Evolutionary conservation across 2,797 vertebrate genomes (phyloP).

Genomic region (Monodelphis domestica): DNA sequence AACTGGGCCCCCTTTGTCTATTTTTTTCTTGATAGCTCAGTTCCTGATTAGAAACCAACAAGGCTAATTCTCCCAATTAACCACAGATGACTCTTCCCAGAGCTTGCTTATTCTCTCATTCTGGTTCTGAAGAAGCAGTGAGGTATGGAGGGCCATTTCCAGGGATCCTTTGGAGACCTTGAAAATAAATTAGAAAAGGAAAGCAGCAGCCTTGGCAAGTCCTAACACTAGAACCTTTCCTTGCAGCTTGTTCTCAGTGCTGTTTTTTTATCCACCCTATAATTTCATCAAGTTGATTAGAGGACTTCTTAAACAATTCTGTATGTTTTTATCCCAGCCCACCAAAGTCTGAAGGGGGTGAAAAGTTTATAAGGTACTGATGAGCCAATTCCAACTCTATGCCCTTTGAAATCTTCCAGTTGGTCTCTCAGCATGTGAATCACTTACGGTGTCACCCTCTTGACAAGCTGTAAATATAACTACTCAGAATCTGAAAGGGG

Average conservation of each 20-base stretch:
- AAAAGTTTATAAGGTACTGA: not conserved
- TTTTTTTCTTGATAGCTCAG: not conserved
- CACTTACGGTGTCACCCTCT: not conserved
- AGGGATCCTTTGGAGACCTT: not conserved
- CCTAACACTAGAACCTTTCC: not conserved
- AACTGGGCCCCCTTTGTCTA: not conserved
- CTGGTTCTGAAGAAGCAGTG: not conserved
- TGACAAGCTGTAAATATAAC: not conserved
- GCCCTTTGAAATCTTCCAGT: not conserved
- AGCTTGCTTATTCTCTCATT: not conserved
- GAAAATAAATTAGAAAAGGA: not conserved
- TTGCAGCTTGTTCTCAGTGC: not conserved
- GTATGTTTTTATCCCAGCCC: not conserved
- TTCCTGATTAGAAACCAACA: not conserved
- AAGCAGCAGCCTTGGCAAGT: not conserved
- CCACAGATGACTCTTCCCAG: not conserved
- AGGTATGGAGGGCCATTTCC: not conserved
- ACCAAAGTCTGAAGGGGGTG: not conserved
- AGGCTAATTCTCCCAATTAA: not conserved
- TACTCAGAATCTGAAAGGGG: not conserved
- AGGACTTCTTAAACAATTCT: not conserved
- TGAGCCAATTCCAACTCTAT: not conserved
- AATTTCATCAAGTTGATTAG: not conserved
- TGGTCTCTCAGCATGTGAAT: not conserved
- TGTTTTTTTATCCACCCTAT: not conserved